A percentile compares a stretch with the other conserved stretches of the same genome.
phyloP scores from a whole-genome alignment of 2,888 invertebrate genomes.

The Cerastis rubricosa region DNA sequence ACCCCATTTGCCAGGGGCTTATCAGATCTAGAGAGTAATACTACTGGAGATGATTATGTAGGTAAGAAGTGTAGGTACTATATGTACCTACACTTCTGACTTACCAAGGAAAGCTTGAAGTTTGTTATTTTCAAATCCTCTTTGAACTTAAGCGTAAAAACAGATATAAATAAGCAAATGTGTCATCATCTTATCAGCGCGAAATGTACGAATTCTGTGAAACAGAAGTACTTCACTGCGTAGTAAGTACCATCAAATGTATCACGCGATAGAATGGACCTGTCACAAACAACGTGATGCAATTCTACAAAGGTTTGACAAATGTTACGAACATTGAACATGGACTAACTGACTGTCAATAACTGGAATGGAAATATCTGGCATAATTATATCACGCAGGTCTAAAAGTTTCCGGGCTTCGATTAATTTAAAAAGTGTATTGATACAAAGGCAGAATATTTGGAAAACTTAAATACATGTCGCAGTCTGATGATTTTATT shows the following conservation, averaged over 20 bases:
- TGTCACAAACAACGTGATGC: conserved; percentile 36
- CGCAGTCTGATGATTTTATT: too few species aligned
- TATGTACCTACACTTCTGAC: background rate
- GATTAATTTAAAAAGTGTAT: too few species aligned
- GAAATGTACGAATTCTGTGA: conserved; percentile 12
- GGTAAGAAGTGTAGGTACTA: background rate
- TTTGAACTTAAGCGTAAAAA: background rate
- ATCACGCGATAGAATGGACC: conserved; percentile 1
- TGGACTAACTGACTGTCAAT: background rate
- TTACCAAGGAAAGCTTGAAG: background rate
- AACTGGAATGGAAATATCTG: conserved; percentile 13
- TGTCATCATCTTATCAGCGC: conserved; percentile 3
- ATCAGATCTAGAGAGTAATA: background rate
- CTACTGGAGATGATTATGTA: background rate
- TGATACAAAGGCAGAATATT: too few species aligned
- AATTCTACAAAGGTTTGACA: conserved; percentile 16
- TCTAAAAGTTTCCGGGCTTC: too few species aligned
- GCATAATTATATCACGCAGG: background rate
- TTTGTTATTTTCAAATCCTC: background rate
- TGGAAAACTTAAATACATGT: too few species aligned
- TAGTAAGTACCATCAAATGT: conserved; percentile 8
- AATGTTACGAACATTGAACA: background rate
- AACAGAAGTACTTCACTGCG: background rate
- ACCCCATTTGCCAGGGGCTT: background rate
- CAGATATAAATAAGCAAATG: conserved; percentile 9